Conservation (phyloP, 2,797 vertebrate genomes). For the Acridotheres tristis region DNA sequence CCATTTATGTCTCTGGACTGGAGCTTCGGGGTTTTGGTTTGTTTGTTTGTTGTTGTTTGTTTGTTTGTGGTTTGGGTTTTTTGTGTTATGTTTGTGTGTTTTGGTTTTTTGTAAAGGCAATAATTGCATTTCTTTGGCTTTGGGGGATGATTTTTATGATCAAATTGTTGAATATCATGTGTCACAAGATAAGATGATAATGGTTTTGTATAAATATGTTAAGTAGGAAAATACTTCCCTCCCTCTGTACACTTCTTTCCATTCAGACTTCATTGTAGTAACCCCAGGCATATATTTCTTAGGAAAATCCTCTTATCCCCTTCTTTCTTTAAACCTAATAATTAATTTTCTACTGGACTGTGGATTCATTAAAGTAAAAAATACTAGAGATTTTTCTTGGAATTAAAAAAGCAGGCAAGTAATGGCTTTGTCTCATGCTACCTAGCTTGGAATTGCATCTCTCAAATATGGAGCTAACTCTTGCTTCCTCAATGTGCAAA, state of each 20-base stretch:
- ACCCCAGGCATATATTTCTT: neutral
- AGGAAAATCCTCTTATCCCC: slow-evolving; percentile 20
- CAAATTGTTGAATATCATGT: neutral
- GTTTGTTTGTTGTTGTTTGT: neutral
- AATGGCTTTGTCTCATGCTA: neutral
- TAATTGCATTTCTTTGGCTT: neutral
- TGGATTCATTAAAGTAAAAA: slow-evolving; percentile 7
- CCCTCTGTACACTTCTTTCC: neutral
- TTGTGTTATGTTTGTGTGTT: neutral
- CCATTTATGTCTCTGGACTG: neutral
- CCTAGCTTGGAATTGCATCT: neutral
- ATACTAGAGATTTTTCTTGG: neutral
- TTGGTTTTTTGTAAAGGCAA: neutral
- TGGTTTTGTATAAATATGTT: neutral
- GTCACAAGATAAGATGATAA: neutral
- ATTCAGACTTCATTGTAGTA: neutral
- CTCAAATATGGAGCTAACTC: neutral
- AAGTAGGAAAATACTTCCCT: neutral
- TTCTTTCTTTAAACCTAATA: slow-evolving; percentile 8
- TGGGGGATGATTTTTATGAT: neutral
- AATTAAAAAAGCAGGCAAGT: neutral
- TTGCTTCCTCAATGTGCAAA: neutral
- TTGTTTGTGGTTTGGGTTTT: neutral
- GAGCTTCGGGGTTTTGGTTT: neutral
- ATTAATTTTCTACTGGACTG: slow-evolving; percentile 19